A percentile compares a stretch with the other conserved stretches of the same genome.
phyloP scores from a whole-genome alignment of 2,888 invertebrate genomes.

The Tipula helvola region DNA sequence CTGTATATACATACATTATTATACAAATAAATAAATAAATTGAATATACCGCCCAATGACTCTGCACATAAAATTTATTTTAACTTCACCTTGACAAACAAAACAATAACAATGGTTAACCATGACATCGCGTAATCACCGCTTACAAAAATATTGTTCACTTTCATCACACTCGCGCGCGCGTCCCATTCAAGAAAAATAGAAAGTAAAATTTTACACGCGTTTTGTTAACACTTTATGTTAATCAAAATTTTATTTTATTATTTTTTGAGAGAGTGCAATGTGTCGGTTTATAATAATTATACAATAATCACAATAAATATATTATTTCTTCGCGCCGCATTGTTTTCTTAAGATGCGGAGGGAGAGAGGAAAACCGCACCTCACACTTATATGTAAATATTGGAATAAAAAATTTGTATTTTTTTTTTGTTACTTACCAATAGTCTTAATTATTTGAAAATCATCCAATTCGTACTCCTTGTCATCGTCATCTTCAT shows the following conservation, averaged over 20 bases:
- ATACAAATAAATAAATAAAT: not conserved
- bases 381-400: not conserved
- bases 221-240: not conserved
- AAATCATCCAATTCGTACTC: slow-evolving; percentile 65
- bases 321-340: not conserved
- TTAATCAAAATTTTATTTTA: not conserved
- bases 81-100: not conserved
- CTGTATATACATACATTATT: not conserved
- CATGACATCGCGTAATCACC: not conserved
- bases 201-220: not conserved
- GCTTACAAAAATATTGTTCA: not conserved
- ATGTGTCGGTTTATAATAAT: not conserved
- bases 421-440: slow-evolving; percentile 42
- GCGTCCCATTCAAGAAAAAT: not conserved
- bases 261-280: not conserved
- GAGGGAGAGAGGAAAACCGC: not conserved
- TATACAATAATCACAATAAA: not conserved
- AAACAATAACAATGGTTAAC: not conserved
- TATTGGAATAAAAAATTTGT: not conserved
- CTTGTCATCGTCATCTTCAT: slow-evolving; percentile 27
- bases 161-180: not conserved
- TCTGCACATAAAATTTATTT: not conserved
- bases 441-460: slow-evolving; percentile 77
- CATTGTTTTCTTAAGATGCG: not conserved
- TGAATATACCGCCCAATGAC: not conserved